Evolutionary conservation across 2,888 invertebrate genomes (phyloP).

Genomic region (Barypeithes pellucidus): DNA sequence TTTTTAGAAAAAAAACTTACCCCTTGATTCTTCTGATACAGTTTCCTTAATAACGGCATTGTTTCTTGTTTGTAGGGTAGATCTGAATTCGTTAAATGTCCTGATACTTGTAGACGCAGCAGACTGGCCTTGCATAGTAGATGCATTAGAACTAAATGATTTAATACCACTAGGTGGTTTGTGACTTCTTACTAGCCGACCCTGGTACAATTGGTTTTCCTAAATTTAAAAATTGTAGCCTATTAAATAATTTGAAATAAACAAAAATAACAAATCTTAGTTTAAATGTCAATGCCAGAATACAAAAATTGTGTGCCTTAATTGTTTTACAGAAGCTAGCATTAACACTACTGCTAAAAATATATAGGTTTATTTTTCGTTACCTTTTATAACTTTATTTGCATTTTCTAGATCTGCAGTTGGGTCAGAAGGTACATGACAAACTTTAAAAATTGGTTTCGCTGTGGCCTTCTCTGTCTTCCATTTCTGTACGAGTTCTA

Average conservation of each 20-base stretch:
- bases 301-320: too few species aligned
- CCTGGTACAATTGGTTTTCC: constrained; percentile 33
- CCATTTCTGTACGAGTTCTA: constrained; percentile 63
- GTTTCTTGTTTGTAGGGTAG: neutral
- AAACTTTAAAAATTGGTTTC: constrained; percentile 65
- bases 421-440: constrained; percentile 54
- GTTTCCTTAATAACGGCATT: neutral
- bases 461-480: constrained; percentile 61
- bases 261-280: too few species aligned
- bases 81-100: neutral
- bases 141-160: too few species aligned
- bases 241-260: too few species aligned
- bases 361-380: neutral
- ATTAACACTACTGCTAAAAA: neutral
- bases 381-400: constrained; percentile 62
- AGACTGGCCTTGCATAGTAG: neutral
- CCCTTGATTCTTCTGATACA: neutral
- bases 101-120: neutral
- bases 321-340: too few species aligned
- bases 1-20: constrained; percentile 6
- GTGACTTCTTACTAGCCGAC: constrained; percentile 35
- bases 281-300: too few species aligned
- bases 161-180: constrained; percentile 69
- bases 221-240: constrained; percentile 11
- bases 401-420: constrained; percentile 59